Base-by-base conservation (phyloP, 2,797 vertebrate species). In the Clarias pachynema region DNA sequence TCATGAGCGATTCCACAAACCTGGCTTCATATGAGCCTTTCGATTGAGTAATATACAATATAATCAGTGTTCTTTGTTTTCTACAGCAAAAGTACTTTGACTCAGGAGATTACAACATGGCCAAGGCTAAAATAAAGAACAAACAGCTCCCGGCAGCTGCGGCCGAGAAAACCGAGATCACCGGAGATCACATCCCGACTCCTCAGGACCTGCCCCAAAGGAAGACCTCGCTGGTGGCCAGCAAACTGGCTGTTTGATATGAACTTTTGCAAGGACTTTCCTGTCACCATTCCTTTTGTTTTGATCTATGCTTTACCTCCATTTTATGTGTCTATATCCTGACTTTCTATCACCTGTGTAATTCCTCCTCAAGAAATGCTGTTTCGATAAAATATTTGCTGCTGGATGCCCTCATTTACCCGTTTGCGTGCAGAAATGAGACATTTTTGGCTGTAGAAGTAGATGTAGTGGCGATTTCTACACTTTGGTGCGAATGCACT, bases 31-130 rank as follows among this genome's bases (percentile, higher is more conserved):
- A 12, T 24, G 22, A 24, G 37, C 53, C 1, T 18, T 5, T 20
- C 1, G 66, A 10, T 10, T 14, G 9, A 24, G 5, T 24, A 53
- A 53, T 53, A 14, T 53, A 14, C 2, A 14, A 14, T 14, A 53
- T 69, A 15, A 57, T 69, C 26, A n/a, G 7, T 62, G 12, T 4
- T 26, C 1, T 24, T 5, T 20, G 7, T 70, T 10, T 88, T 82
- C 92, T 93, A 8, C 90, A 99, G 98, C 98, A 95, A 96, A 99
- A 99, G 91, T 99, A 99, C 91, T 99, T 99, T 89, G 98, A 99
- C 94, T 99, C 98, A 81, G 98, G 98, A 9, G 98, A 99, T 92
- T 99, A 99, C 95, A 99, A 99, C 94, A 99, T 99, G 98, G 97
- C 98, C 87, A 97, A 99, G 94, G 98, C 97, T 66, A 99, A 99